phyloP scores from a whole-genome alignment of 2,113 vertebrate genomes.

The Myanophis thanlyinensis region DNA sequence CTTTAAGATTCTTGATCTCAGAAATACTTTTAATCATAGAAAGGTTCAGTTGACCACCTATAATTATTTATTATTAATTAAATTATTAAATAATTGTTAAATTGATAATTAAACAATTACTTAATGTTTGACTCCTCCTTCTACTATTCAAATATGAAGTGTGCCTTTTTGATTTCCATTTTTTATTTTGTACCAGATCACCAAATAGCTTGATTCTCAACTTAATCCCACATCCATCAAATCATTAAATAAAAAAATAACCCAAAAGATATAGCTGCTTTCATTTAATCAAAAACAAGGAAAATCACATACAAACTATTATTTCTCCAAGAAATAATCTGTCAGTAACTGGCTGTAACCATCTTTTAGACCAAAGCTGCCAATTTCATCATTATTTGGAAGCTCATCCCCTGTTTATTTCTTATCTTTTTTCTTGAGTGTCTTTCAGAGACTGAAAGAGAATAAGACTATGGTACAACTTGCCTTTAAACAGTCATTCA shows the following conservation, averaged over 20 bases:
- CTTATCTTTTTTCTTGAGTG: neutral
- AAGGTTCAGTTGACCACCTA: no score
- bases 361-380: neutral
- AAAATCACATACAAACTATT: neutral
- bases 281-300: slow-evolving; percentile 1
- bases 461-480: neutral
- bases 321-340: neutral
- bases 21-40: no score
- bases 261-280: neutral
- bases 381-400: neutral
- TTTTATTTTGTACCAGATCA: neutral
- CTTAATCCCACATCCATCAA: neutral
- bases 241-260: neutral
- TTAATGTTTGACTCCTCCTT: no score
- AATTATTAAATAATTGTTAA: no score
- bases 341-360: neutral
- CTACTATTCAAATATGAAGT: neutral
- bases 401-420: neutral
- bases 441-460: neutral
- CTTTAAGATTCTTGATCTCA: no score
- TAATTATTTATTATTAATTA: no score
- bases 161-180: neutral
- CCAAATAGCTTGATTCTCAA: neutral
- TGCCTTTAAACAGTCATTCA: neutral
- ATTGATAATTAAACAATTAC: no score